These are phyloP conservation scores for Caenorhabditis brenneri DNA, from an alignment of 1,140 invertebrate genomes.

Conservation along the genomic window DNA sequence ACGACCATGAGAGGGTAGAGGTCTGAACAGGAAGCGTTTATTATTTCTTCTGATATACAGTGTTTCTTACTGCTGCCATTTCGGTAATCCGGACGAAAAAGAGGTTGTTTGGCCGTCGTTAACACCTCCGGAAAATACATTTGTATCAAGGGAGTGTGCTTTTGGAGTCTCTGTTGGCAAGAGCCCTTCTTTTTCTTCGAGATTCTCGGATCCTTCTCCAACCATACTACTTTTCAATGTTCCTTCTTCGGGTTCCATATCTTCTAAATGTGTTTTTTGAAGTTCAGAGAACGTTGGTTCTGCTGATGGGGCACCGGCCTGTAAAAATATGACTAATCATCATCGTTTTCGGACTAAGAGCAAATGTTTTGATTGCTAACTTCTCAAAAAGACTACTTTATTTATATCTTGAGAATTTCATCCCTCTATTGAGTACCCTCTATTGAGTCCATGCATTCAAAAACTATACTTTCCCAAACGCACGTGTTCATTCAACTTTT, in stretches of 20 bases:
- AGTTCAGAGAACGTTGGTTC: neutral
- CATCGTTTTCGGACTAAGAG: too few relatives aligned
- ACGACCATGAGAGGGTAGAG: neutral
- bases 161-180: neutral
- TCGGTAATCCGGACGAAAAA: neutral
- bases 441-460: too few relatives aligned
- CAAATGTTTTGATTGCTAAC: too few relatives aligned
- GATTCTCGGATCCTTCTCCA: neutral
- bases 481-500: neutral
- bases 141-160: neutral
- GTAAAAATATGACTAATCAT: too few relatives aligned
- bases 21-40: too few relatives aligned
- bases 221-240: constrained; percentile 16
- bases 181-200: neutral
- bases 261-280: constrained; percentile 4
- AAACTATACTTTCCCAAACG: too few relatives aligned
- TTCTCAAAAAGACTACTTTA: too few relatives aligned
- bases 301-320: constrained; percentile 4
- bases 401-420: too few relatives aligned
- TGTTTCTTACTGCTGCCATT: neutral
- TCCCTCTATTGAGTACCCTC: too few relatives aligned
- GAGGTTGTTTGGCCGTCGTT: constrained; percentile 1
- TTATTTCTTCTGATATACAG: too few relatives aligned
- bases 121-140: neutral
- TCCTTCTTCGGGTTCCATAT: neutral